Conservation (phyloP, 64 coral and sea anemone genomes). For the Astreopora myriophthalma region DNA sequence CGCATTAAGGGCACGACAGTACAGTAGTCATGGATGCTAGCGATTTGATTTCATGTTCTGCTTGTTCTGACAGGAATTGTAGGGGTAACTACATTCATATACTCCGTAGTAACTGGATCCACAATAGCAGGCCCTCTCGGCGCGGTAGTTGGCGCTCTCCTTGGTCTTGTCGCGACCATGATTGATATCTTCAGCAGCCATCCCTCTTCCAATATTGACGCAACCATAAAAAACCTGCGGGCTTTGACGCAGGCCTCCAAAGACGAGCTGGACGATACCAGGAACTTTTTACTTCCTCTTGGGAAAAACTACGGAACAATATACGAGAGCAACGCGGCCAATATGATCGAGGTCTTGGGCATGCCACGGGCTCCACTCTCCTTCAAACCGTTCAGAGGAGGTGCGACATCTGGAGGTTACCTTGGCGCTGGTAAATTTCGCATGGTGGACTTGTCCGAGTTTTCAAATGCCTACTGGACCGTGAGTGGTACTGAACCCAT, state of each 20-base stretch:
- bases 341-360: constrained; percentile 11
- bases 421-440: constrained; percentile 27
- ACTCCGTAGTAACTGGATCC: constrained; percentile 9
- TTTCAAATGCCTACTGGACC: constrained; percentile 17
- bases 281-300: neutral
- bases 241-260: neutral
- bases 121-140: neutral
- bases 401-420: neutral
- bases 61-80: neutral
- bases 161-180: constrained; percentile 26
- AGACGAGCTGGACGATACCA: constrained; percentile 12
- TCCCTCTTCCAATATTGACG: constrained; percentile 16
- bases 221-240: neutral
- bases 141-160: neutral
- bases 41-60: constrained; percentile 7
- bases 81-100: constrained; percentile 13
- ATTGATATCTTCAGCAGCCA: constrained; percentile 6
- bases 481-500: neutral
- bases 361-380: constrained; percentile 11
- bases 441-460: neutral
- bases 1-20: too few relatives aligned
- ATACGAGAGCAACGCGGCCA: constrained; percentile 23
- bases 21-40: neutral
- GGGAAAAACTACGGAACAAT: neutral
- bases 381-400: neutral